Percentiles rank a stretch among this genome's conserved stretches.
phyloP scores from a whole-genome alignment of 2,797 vertebrate species.

The Hoplostethus atlanticus region DNA sequence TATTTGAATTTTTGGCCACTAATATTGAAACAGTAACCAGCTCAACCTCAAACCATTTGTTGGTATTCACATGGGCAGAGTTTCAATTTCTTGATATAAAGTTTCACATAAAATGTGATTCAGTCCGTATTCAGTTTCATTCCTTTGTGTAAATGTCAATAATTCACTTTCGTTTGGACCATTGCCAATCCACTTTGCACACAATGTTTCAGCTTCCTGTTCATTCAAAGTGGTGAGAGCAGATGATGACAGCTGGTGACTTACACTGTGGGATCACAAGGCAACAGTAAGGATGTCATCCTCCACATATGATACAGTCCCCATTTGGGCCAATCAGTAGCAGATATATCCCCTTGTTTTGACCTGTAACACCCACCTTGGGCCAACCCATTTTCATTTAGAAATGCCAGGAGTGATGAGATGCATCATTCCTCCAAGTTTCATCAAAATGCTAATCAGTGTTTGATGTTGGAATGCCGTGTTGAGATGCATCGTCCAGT shows the following conservation, averaged over 20 bases:
- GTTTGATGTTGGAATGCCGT: no score
- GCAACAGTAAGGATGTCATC: slow-evolving; percentile 48
- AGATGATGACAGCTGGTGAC: slow-evolving; percentile 58
- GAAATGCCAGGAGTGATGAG: neutral
- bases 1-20: no score
- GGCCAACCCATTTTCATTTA: slow-evolving; percentile 26
- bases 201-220: slow-evolving; percentile 15
- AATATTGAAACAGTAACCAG: no score
- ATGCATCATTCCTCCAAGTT: slow-evolving; percentile 14
- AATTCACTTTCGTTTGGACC: slow-evolving; percentile 16
- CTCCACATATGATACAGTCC: slow-evolving; percentile 28
- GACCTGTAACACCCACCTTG: slow-evolving; percentile 25
- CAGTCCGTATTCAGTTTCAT: neutral
- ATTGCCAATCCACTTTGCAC: neutral
- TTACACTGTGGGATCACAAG: slow-evolving; percentile 41
- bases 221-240: slow-evolving; percentile 39
- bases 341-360: slow-evolving; percentile 38
- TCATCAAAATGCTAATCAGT: neutral
- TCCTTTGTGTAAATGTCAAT: neutral
- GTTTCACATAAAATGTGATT: neutral
- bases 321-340: slow-evolving; percentile 7
- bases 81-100: slow-evolving; percentile 2
- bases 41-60: neutral
- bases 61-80: no score
- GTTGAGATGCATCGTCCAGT: no score